phyloP scores from a whole-genome alignment of 2,113 vertebrate genomes.

The Cranoglanis bouderius region DNA sequence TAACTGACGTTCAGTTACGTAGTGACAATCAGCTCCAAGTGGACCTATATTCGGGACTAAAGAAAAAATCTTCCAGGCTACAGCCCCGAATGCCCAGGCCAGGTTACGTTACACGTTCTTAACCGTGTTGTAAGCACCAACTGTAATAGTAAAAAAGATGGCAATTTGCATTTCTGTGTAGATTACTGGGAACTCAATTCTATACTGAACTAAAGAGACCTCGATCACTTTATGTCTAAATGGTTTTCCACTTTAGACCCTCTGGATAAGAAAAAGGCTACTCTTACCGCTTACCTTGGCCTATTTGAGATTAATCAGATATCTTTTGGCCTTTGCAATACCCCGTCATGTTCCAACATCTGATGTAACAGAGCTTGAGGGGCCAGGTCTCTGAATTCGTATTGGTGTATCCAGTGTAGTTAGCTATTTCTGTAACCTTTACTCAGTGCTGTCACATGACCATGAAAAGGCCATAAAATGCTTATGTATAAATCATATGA shows the following conservation, averaged over 20 bases:
- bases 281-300: neutral
- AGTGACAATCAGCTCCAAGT: too few species aligned
- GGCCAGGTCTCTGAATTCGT: neutral
- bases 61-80: too few species aligned
- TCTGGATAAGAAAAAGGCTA: neutral
- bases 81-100: too few species aligned
- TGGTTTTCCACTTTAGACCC: neutral
- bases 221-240: neutral
- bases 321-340: neutral
- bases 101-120: too few species aligned
- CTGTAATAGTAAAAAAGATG: neutral
- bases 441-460: neutral
- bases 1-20: too few species aligned
- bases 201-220: neutral
- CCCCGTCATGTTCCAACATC: neutral
- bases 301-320: neutral
- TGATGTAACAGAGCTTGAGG: neutral
- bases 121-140: neutral
- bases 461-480: neutral
- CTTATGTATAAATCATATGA: neutral
- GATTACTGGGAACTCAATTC: neutral
- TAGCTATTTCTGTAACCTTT: neutral
- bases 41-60: too few species aligned
- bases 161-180: neutral
- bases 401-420: neutral